Evolutionary conservation across 2,113 vertebrate species (phyloP).

Genomic region (Calyptommatus sinebrachiatus): DNA sequence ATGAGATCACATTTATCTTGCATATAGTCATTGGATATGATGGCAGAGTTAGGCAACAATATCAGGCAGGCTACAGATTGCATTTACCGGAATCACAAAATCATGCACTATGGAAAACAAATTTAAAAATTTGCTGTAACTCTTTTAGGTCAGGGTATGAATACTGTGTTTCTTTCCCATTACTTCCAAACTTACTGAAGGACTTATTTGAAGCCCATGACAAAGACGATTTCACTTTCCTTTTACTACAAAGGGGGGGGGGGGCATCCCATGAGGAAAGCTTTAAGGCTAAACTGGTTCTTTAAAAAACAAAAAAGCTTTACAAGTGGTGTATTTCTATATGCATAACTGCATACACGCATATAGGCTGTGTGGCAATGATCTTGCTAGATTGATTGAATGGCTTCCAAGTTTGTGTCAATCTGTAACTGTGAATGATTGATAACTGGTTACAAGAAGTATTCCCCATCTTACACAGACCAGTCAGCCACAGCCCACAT

Average conservation of each 20-base stretch:
- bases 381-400: background rate
- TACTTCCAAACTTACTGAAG: background rate
- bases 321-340: too few relatives aligned
- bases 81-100: background rate
- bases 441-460: background rate
- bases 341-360: too few relatives aligned
- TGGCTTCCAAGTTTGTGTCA: background rate
- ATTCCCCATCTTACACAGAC: background rate
- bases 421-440: background rate
- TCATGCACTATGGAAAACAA: too few relatives aligned
- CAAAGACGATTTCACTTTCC: background rate
- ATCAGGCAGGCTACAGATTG: background rate
- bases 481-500: background rate
- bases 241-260: background rate
- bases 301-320: too few relatives aligned
- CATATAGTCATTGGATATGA: background rate
- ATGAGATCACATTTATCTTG: too few relatives aligned
- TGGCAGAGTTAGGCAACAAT: background rate
- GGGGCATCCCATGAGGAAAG: background rate
- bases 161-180: background rate
- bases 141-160: background rate
- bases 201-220: background rate
- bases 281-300: background rate
- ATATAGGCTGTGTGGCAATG: background rate
- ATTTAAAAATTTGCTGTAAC: background rate